Evolutionary conservation across 2,888 invertebrate genomes (phyloP), one percentile per base, ranked within the genome.

Genomic region (Meganola albula): DNA sequence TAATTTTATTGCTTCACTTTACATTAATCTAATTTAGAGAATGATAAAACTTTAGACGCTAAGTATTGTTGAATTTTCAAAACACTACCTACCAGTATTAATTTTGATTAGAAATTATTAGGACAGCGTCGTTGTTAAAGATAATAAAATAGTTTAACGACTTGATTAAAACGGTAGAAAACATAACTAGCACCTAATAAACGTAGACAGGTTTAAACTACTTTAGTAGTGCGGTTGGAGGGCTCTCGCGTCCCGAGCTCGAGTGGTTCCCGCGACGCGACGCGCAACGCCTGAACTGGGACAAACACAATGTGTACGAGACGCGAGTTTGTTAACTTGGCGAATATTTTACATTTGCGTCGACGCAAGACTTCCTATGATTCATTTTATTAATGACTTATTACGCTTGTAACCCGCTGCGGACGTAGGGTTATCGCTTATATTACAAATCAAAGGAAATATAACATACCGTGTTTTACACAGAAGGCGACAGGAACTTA

Each of bases 371-470:
- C 59, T 63, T 65, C 58, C 60, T 64, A 59, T 74, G 73, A 75
- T 58, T 75, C 72, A 74, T 62, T 61, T 56, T 48, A 50, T 58
- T 47, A 36, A 41, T 62, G 58, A 69, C 47, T 64, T 71, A 69
- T 57, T 66, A 58, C 57, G 57, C 56, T 63, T 63, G 53, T 60
- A 56, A 54, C 53, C 58, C 50, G 28, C 40, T 47, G 42, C 68
- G 73, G 74, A 74, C 63, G 70, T 45, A 53, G 47, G 75, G 80
- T 80, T 83, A 83, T 80, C 80, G 63, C 52, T 54, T 59, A 62
- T 70, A 72, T 69, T 69, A 59, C 57, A 60, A n/a, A 57, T 59
- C 54, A 62, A 58, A 60, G 71, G 67, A 70, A 70, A 74, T 59
- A 59, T 61, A 53, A 46, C 44, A 45, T 41, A 40, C 35, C 39